Evolutionary conservation across 2,113 vertebrate genomes (phyloP).

Genomic region (Ellobius talpinus): DNA sequence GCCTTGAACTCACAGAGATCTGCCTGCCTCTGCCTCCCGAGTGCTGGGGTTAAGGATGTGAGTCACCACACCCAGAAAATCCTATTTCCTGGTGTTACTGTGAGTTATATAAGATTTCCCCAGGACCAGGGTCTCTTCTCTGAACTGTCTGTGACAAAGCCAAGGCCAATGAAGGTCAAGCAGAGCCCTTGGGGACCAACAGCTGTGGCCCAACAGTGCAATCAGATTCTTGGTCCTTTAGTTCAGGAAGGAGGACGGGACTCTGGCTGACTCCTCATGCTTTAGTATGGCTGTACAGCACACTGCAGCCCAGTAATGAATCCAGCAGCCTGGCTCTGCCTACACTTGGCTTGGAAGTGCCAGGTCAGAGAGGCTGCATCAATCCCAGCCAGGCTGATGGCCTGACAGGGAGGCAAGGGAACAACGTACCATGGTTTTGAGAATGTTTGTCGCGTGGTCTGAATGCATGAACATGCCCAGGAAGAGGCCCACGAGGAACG

Average conservation of each 20-base stretch:
- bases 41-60: not conserved
- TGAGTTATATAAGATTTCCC: not conserved
- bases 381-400: not conserved
- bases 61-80: not conserved
- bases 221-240: not conserved
- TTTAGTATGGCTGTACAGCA: not conserved
- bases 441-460: conserved; percentile 78
- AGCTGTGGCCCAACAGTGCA: too few species aligned
- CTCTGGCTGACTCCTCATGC: not conserved
- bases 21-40: not conserved
- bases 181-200: not conserved
- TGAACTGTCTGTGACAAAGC: not conserved
- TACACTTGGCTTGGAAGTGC: not conserved
- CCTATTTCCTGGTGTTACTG: not conserved
- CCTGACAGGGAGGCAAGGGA: not conserved
- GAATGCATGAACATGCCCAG: conserved; percentile 87
- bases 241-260: not conserved
- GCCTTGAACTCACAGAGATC: not conserved
- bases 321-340: not conserved
- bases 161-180: not conserved
- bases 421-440: conserved; percentile 87
- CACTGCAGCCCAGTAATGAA: not conserved
- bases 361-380: not conserved
- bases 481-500: conserved; percentile 91
- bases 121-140: not conserved